Evolutionary conservation across 2,113 vertebrate genomes (phyloP), one percentile per base, ranked within the genome.

Genomic region (Verasper variegatus): DNA sequence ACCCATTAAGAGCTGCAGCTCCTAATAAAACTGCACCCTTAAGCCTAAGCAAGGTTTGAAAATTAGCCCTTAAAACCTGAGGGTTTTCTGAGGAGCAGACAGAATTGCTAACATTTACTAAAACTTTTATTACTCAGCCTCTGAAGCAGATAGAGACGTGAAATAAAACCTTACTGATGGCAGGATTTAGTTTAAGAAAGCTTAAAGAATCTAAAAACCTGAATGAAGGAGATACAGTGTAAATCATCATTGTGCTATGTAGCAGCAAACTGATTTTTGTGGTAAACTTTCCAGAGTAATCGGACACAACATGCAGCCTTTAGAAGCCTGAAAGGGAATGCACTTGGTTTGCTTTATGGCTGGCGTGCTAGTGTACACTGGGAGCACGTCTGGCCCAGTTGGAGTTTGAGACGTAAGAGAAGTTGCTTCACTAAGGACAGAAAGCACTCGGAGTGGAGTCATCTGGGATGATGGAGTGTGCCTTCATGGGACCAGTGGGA

Each of bases 401-500:
- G n/a, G 66, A 81, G 45, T 84, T 78, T 68, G 47, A 57, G 67
- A 64, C 47, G 72, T 71, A 6, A 35, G 57, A 81, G 51, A 83
- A 74, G 23, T 74, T 75, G 55, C 60, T 68, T 62, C 74, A 77
- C 71, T 49, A 54, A 84, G 35, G 68, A 81, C 66, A 75, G 65
- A 63, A 69, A 89, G 66, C 66, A 65, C 56, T 89, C 63, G 24
- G 78, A 79, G 75, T 75, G 77, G 52, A 83, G 80, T 85, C 82
- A 82, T 86, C 68, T 63, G 59, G 61, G 66, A 83, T 89, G 86
- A 92, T 84, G 80, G 80, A 90, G 73, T 72, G 47, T 26, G 35
- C 66, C 72, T 91, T 89, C 87, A 87, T 85, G 76, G 78, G 76
- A 86, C 83, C 63, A 84, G 78, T 69, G 75, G 86, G 89, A 82